These are phyloP conservation scores for cat (Felis catus) DNA, from an alignment of 2,113 vertebrate species.

Conservation along the genomic window F.catus_Fca126_mat1.0 CM031414.1:7747501-7748000, in stretches of 20 bases:
- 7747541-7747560: accelerated
- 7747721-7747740: accelerated
- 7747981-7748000: not conserved
- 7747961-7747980: not conserved
- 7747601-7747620: not conserved
- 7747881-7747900: not conserved
- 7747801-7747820: not conserved
- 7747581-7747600: accelerated
- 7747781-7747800: accelerated
- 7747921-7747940: not conserved
- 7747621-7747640: not conserved
- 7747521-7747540: not conserved
- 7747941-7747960: not conserved
- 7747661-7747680: not conserved
- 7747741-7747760: accelerated
- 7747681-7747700: not conserved
- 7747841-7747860: no score
- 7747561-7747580: accelerated
- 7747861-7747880: no score
- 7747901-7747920: not conserved
- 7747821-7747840: no score
- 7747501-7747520: accelerated
- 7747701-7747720: not conserved
- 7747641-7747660: not conserved
- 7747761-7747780: not conserved